Conservation (phyloP, 2,797 vertebrate genomes). For the Megalops cyprinoides region DNA sequence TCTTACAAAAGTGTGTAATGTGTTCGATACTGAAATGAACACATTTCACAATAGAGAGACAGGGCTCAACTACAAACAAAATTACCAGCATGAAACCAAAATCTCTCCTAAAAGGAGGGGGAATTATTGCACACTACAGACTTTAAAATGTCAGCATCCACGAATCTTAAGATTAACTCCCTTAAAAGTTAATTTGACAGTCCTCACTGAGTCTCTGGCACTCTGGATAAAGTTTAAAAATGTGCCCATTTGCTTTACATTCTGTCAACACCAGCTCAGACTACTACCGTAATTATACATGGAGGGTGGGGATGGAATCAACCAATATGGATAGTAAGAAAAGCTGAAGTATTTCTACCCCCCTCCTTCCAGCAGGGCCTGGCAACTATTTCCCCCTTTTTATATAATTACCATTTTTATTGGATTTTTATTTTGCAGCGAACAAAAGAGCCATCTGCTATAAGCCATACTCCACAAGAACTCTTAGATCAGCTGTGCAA, state of each 20-base stretch:
- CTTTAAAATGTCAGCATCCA: not conserved
- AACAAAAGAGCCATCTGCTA: conserved; percentile 81
- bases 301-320: conserved; percentile 14
- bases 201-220: not conserved
- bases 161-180: not conserved
- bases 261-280: not conserved
- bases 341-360: conserved; percentile 41
- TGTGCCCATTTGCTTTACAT: conserved; percentile 7
- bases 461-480: conserved; percentile 63
- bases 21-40: not conserved
- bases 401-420: conserved; percentile 85
- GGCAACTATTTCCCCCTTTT: conserved; percentile 68
- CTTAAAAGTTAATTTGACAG: not conserved
- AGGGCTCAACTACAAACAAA: too few species aligned
- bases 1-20: not conserved
- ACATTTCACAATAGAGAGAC: not conserved
- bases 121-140: not conserved
- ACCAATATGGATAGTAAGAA: conserved; percentile 14
- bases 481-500: conserved; percentile 67
- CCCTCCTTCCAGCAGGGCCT: conserved; percentile 55
- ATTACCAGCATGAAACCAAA: too few species aligned
- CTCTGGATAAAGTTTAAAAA: not conserved
- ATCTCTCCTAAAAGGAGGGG: not conserved
- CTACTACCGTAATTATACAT: conserved; percentile 26
- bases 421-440: conserved; percentile 81